Percentiles rank a stretch among this genome's conserved stretches.
These are phyloP conservation scores for Anguilla anguilla DNA, from an alignment of 2,797 vertebrate species.

Conservation along the genomic window DNA sequence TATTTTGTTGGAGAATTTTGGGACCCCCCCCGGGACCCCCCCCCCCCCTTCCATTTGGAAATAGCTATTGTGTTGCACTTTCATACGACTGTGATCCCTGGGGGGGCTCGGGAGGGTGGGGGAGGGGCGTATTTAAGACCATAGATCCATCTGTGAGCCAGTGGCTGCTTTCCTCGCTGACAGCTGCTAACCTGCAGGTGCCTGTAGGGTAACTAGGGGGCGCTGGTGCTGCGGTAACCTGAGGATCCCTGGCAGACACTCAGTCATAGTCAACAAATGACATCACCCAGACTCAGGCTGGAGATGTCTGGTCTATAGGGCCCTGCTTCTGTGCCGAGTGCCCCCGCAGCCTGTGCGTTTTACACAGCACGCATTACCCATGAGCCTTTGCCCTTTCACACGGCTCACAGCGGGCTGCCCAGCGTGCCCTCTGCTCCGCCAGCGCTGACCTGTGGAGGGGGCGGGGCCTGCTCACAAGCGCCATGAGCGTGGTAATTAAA, in stretches of 20 bases:
- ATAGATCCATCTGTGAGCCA: neutral
- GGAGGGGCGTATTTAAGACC: too few species aligned
- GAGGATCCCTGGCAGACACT: neutral
- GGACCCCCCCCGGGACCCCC: too few species aligned
- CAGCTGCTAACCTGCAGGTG: neutral
- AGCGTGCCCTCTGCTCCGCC: neutral
- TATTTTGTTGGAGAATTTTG: too few species aligned
- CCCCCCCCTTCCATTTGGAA: too few species aligned
- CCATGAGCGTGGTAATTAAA: constrained; percentile 65
- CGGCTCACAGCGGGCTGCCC: neutral
- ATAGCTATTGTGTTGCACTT: too few species aligned
- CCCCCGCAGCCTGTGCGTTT: neutral
- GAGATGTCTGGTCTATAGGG: neutral
- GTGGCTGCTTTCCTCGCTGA: neutral
- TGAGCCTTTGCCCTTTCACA: neutral
- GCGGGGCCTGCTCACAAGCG: neutral
- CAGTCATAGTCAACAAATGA: neutral
- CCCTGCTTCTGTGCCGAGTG: neutral
- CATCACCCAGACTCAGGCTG: neutral
- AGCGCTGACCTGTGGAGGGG: neutral
- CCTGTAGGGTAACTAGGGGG: neutral
- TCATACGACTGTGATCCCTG: too few species aligned
- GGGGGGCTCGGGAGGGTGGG: too few species aligned
- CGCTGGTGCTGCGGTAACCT: neutral
- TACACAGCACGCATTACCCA: constrained; percentile 4